Conservation (phyloP, 2,797 vertebrate genomes). For the Alfaro cultratus region DNA sequence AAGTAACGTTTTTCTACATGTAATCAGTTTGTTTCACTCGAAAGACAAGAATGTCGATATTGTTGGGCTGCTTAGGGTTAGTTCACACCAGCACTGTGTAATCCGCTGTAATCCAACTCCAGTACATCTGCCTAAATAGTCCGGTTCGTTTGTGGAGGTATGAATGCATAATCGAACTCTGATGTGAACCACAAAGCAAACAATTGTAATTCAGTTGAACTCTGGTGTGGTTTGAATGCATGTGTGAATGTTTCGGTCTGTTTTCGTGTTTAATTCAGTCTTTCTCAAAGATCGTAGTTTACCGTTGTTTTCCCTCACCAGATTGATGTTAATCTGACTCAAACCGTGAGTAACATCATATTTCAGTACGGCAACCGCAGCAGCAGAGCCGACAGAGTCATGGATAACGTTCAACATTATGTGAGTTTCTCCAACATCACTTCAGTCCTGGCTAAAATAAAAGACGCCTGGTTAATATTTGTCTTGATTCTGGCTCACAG, state of each 20-base stretch:
- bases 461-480: not conserved
- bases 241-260: no score
- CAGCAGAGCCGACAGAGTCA: constrained; percentile 32
- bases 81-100: no score
- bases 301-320: constrained; percentile 4
- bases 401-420: constrained; percentile 65
- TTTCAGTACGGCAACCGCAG: constrained; percentile 19
- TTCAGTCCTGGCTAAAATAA: not conserved
- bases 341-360: constrained; percentile 41
- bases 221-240: no score
- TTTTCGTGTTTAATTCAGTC: not conserved
- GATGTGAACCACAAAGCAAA: no score
- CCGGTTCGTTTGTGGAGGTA: no score
- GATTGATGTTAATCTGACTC: constrained; percentile 5
- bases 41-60: not conserved
- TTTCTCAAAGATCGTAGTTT: not conserved
- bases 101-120: no score
- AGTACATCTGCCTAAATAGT: no score
- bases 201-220: no score
- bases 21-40: not conserved
- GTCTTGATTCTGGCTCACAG: constrained; percentile 36
- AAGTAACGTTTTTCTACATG: not conserved
- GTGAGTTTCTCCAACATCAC: constrained; percentile 41
- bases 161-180: no score
- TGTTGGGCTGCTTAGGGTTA: no score